Base-by-base conservation (phyloP, 1,140 invertebrate genomes). In the Piezodorus guildinii region DNA sequence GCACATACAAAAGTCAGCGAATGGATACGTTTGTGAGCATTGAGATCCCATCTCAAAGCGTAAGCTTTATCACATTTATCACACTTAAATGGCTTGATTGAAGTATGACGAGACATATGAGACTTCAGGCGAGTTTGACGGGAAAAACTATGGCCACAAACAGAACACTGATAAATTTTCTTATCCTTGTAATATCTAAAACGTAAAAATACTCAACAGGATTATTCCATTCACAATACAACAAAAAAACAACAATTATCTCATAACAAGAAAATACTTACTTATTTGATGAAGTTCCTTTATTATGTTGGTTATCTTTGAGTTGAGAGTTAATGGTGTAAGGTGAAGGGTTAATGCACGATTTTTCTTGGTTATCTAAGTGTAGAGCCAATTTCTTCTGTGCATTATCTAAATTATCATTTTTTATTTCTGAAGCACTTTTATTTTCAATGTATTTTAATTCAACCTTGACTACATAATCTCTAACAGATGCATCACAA, bases 11-110 rank as follows among this genome's bases (percentile, higher is more conserved):
- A 69, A 15, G 60, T 71, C 14, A 81, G 80, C 49, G 74, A 75
- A 71, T 82, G 79, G 21, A 80, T 77, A 17, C 78, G 71, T 46
- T 77, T 69, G 68, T 81, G 79, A 73, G 74, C 16, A 71, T 77
- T 68, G 70, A 80, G 69, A 70, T 71, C 69, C 69, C 72, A 72
- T 56, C 69, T 68, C 21, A 71, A 65, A n/a, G 69, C 70, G 65
- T 75, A 76, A 9, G 66, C 62, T 62, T 72, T 71, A 21, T 67
- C 68, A 62, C 73, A 74, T 14, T 69, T 45, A 52, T 71, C 67
- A 65, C 75, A 76, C 12, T 62, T 67, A 51, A 74, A 71, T 6
- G 72, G 72, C 58, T 62, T 59, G 16, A 63, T 62, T n/a, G 60
- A 44, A 21, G 66, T 65, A 60, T 68, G 68, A 23, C 45, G 16